Base-by-base conservation (phyloP, 2,113 vertebrate species). In the Hemiscyllium ocellatum region DNA sequence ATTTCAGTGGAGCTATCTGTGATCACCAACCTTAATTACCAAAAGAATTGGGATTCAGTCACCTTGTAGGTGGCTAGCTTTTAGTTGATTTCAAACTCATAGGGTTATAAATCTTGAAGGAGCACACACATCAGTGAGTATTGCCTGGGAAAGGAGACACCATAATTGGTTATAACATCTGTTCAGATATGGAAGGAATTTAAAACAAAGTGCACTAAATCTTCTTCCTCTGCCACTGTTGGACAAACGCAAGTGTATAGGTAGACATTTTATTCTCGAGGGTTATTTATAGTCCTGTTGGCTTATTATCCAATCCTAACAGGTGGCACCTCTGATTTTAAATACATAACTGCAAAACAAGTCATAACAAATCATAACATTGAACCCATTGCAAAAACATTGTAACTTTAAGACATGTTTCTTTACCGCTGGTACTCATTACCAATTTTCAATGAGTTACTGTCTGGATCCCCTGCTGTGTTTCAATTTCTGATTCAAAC, bases 341-440 rank as follows among this genome's bases (percentile, higher is more conserved):
- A 93, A 93, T 66, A 19, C 37, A 19, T 10, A 93, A 17, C 26
- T 93, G 15, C 66, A 66, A 65, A 93, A 93, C 33, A 66, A 61
- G 26, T 61, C 56, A 90, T 65, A 87, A 90, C 87, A n/a, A 61
- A 42, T 42, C 42, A 83, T 47, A 83, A 56, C 61, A 29, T 33
- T 90, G 87, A 91, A 66, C 33, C 1, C 6, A 66, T 19, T 6
- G 56, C 66, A 37, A 66, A 93, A 66, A 10, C 61, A 17, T 42
- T 93, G 89, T 68, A n/a, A 66, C 37, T 93, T 93, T 66, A 66
- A 93, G 37, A 93, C 19, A 68, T 22, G 33, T 91, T 66, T 91
- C 29, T 91, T 66, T 33, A 66, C 20, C 17, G 8, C 61, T n/a
- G 6, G 4, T 61, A 66, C 89, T 93, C 20, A 56, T 90, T 90